phyloP scores from a whole-genome alignment of 2,888 invertebrate species.

The Tetragonisca angustula region DNA sequence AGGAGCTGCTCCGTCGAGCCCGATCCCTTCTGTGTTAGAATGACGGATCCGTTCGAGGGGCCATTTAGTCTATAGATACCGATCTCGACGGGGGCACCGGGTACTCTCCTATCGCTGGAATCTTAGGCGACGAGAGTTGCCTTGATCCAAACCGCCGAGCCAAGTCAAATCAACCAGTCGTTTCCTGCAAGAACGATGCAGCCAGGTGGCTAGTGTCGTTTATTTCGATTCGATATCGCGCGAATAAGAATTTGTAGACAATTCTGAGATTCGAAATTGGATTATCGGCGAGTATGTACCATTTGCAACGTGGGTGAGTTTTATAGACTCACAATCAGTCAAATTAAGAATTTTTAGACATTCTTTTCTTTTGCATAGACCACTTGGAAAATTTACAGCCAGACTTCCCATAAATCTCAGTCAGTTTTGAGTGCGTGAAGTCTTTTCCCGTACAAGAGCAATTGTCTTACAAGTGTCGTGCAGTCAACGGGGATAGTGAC shows the following conservation, averaged over 20 bases:
- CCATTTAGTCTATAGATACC: constrained; percentile 80
- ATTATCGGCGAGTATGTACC: too few relatives aligned
- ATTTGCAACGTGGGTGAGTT: too few relatives aligned
- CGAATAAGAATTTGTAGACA: neutral
- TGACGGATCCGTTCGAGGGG: constrained; percentile 79
- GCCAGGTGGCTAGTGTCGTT: constrained; percentile 4
- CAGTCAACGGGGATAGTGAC: too few relatives aligned
- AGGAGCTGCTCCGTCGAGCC: constrained; percentile 43
- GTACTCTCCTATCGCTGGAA: constrained; percentile 65
- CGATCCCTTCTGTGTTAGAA: constrained; percentile 77
- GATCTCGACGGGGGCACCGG: constrained; percentile 74
- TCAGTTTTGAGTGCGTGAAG: too few relatives aligned
- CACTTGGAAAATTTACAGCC: too few relatives aligned
- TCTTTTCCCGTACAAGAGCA: too few relatives aligned
- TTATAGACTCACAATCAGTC: too few relatives aligned
- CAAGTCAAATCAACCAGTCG: constrained; percentile 18
- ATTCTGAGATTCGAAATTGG: neutral
- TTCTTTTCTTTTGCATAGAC: too few relatives aligned
- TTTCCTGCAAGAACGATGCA: neutral
- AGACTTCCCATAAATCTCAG: too few relatives aligned
- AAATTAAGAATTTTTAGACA: too few relatives aligned
- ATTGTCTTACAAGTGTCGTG: too few relatives aligned
- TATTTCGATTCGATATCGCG: constrained; percentile 5
- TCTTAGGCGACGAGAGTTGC: constrained; percentile 61
- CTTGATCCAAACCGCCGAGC: constrained; percentile 53